Percentiles rank a stretch among this genome's conserved stretches.
These are phyloP conservation scores for Meandrina meandrites DNA, from an alignment of 92 coral and sea anemone species.

Conservation along the genomic window DNA sequence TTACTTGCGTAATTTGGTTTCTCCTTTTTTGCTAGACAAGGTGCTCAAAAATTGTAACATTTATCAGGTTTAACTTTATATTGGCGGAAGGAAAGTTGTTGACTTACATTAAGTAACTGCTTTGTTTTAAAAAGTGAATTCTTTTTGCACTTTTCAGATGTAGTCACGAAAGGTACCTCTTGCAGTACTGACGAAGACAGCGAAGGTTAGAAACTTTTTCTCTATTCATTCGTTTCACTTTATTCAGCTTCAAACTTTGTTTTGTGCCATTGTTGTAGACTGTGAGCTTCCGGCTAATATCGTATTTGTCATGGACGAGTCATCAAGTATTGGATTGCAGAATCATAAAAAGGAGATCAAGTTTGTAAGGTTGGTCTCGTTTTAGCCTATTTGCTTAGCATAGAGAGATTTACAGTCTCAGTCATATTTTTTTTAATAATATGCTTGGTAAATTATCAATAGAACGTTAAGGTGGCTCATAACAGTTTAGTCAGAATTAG, in stretches of 20 bases:
- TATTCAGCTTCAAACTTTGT: not conserved
- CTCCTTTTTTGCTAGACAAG: too few species aligned
- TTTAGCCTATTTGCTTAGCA: not conserved
- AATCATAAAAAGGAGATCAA: constrained; percentile 59
- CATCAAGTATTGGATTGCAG: constrained; percentile 41
- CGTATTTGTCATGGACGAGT: constrained; percentile 82
- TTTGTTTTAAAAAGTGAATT: not conserved
- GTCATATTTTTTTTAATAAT: too few species aligned
- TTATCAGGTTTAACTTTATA: too few species aligned
- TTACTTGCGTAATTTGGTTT: too few species aligned
- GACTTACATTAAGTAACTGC: not conserved
- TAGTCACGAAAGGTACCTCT: not conserved
- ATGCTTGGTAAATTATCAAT: too few species aligned
- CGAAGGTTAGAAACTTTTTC: constrained; percentile 8
- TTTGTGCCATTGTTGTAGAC: constrained; percentile 30
- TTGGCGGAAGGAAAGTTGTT: not conserved
- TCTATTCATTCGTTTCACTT: not conserved
- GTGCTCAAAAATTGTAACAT: too few species aligned
- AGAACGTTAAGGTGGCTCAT: too few species aligned
- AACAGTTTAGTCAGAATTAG: too few species aligned
- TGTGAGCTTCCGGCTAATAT: constrained; percentile 80
- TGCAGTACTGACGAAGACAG: constrained; percentile 25
- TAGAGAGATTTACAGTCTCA: too few species aligned
- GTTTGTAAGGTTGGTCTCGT: constrained; percentile 64
- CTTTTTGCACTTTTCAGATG: not conserved